Conservation (phyloP, 2,113 vertebrate genomes). For the Siphamia tubifer region DNA sequence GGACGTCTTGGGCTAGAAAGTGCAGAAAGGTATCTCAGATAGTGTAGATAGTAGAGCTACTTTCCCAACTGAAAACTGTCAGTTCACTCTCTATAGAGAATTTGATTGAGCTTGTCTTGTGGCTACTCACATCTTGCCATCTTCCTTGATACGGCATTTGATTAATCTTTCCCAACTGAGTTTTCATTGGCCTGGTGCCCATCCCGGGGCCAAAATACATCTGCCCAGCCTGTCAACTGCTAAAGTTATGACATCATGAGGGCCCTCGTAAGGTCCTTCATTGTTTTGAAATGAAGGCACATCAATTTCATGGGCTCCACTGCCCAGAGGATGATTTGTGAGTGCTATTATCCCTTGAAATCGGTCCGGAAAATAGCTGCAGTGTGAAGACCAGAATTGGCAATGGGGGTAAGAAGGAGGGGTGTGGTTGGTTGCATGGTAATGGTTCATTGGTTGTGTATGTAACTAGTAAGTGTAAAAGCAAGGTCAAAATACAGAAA, state of each 20-base stretch:
- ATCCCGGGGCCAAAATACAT: constrained; percentile 38
- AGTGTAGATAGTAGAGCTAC: constrained; percentile 11
- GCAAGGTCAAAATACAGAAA: background rate
- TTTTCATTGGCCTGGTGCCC: constrained; percentile 29
- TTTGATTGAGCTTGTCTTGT: constrained; percentile 49
- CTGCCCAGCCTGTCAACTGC: constrained; percentile 60
- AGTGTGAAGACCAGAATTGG: constrained; percentile 40
- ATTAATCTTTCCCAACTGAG: constrained; percentile 58
- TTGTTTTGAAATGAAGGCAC: constrained; percentile 81
- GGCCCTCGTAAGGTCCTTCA: constrained; percentile 73
- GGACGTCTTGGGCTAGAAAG: background rate
- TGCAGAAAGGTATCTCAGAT: background rate
- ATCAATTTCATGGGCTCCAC: constrained; percentile 72
- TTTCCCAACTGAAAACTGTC: constrained; percentile 26
- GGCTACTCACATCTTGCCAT: background rate
- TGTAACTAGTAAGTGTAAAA: constrained; percentile 1
- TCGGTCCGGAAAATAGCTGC: constrained; percentile 65
- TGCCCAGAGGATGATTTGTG: constrained; percentile 76
- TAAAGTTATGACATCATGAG: constrained; percentile 78
- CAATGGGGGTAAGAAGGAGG: background rate
- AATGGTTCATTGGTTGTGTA: constrained; percentile 24
- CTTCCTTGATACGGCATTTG: constrained; percentile 42
- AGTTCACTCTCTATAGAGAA: background rate
- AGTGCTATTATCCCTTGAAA: constrained; percentile 74
- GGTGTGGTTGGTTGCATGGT: background rate